These are phyloP conservation scores for Rutilus rutilus DNA, from an alignment of 2,113 vertebrate genomes.

Conservation along the genomic window DNA sequence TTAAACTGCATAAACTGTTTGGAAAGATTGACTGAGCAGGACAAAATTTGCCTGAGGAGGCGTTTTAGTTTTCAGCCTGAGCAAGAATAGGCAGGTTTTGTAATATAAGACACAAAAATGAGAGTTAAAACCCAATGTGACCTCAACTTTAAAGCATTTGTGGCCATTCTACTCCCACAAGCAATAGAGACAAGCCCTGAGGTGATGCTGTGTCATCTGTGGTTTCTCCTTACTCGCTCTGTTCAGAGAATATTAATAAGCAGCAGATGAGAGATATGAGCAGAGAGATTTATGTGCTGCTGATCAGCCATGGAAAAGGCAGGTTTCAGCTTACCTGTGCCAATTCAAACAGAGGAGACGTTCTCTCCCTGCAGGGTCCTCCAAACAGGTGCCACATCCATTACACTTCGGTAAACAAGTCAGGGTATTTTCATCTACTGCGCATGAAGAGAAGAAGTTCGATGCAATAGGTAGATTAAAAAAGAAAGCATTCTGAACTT, in stretches of 20 bases:
- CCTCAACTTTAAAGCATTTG: constrained; percentile 38
- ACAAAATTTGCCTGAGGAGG: background rate
- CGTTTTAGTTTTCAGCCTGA: background rate
- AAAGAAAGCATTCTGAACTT: background rate
- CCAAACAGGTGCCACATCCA: constrained; percentile 18
- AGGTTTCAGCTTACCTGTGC: constrained; percentile 21
- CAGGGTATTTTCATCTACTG: background rate
- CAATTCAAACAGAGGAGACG: constrained; percentile 10
- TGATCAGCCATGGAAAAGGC: constrained; percentile 20
- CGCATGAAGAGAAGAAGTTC: background rate
- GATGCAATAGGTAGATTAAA: too few species aligned
- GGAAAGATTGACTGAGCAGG: background rate
- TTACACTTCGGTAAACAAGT: background rate
- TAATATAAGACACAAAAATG: constrained; percentile 20
- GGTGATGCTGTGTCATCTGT: constrained; percentile 19
- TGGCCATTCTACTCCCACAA: constrained; percentile 1
- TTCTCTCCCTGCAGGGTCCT: background rate
- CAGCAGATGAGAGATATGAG: constrained; percentile 45
- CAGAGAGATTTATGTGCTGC: constrained; percentile 36
- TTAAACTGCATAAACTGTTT: background rate
- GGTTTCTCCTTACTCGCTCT: constrained; percentile 22
- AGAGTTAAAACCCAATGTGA: constrained; percentile 29
- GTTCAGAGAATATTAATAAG: constrained; percentile 43
- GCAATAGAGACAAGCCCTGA: constrained; percentile 12
- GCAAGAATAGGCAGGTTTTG: constrained; percentile 26